phyloP scores from a whole-genome alignment of 2,797 vertebrate genomes.

The Borostomias antarcticus region DNA sequence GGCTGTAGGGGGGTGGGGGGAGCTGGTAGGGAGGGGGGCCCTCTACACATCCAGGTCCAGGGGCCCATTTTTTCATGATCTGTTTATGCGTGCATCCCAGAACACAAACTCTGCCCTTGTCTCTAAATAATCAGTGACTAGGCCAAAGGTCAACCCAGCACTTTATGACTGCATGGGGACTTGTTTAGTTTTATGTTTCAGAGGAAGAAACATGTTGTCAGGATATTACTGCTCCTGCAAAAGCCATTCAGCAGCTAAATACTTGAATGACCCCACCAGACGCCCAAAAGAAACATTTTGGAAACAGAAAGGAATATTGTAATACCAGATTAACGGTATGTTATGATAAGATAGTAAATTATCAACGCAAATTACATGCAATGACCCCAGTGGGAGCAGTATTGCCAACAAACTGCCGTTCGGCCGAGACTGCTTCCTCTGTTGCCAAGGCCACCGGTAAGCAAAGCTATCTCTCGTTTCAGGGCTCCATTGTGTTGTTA shows the following conservation, averaged over 20 bases:
- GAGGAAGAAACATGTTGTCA: conserved; percentile 54
- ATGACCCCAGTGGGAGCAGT: conserved; percentile 40
- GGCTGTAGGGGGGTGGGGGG: no score
- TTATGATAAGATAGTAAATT: conserved; percentile 70
- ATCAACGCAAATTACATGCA: conserved; percentile 61
- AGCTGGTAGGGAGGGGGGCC: no score
- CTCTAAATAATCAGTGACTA: conserved; percentile 28
- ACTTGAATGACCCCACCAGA: conserved; percentile 31
- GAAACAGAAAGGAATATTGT: conserved; percentile 53
- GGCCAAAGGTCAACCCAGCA: conserved; percentile 47
- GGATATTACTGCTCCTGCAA: conserved; percentile 62
- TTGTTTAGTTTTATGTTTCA: conserved; percentile 58
- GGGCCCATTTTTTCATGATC: no score
- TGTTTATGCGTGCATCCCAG: no score
- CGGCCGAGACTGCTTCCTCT: conserved; percentile 58
- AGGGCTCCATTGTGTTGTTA: conserved; percentile 62
- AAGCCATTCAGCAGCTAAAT: conserved; percentile 54
- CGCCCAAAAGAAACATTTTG: conserved; percentile 18
- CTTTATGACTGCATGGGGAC: conserved; percentile 52
- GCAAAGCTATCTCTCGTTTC: conserved; percentile 75
- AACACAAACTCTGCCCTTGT: conserved; percentile 27
- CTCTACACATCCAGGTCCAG: no score
- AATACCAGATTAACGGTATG: conserved; percentile 57
- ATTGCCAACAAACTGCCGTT: conserved; percentile 51
- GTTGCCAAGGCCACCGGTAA: conserved; percentile 72